phyloP scores from a whole-genome alignment of 2,113 vertebrate genomes.

The Chunga burmeisteri region DNA sequence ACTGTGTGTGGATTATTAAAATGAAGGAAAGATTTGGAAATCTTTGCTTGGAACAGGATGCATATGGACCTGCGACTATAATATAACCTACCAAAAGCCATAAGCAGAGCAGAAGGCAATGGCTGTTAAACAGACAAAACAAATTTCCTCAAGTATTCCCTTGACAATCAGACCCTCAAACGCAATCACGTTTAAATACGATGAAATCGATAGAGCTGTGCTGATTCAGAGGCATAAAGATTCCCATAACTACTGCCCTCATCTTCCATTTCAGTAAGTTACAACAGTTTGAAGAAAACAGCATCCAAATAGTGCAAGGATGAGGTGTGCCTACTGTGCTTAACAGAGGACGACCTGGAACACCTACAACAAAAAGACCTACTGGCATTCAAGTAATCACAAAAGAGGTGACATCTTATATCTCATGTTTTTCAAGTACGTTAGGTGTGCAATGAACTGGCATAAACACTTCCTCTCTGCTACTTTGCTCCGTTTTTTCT shows the following conservation, averaged over 20 bases:
- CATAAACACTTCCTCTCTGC: neutral
- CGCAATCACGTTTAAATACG: neutral
- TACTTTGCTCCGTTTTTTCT: neutral
- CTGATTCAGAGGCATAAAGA: neutral
- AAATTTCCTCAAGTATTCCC: neutral
- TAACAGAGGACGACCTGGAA: neutral
- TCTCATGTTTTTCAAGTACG: neutral
- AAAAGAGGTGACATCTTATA: neutral
- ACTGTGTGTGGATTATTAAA: neutral
- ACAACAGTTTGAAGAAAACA: neutral
- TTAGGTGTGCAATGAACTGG: neutral
- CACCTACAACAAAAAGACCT: neutral
- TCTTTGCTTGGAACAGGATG: neutral
- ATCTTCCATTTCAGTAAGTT: neutral
- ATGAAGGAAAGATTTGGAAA: neutral
- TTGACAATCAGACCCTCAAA: neutral
- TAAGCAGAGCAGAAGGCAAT: neutral
- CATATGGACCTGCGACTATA: neutral
- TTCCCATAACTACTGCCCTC: neutral
- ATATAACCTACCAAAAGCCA: neutral
- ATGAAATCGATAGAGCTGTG: neutral
- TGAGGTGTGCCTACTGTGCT: neutral
- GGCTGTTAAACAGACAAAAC: neutral
- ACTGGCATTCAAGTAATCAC: neutral
- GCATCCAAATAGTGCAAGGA: neutral